A percentile compares a stretch with the other conserved stretches of the same genome.
Evolutionary conservation across 2,797 vertebrate genomes (phyloP).

Genomic region (Pangasius krempfi): DNA sequence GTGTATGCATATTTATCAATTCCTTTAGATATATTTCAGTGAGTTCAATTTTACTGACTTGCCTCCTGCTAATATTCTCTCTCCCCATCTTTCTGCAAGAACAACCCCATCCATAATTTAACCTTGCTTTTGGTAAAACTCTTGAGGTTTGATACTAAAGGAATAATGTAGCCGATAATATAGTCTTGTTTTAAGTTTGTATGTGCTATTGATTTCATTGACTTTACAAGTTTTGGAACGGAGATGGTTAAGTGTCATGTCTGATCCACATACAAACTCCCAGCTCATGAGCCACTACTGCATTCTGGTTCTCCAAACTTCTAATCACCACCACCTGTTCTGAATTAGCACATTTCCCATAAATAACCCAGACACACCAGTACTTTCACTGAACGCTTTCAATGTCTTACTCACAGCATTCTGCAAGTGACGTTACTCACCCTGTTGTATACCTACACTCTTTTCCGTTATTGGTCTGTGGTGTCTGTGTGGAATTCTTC

Average conservation of each 20-base stretch:
- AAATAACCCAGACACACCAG: conserved; percentile 1
- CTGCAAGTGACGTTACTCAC: background rate
- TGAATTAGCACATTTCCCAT: conserved; percentile 11
- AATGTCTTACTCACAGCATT: background rate
- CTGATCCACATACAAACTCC: background rate
- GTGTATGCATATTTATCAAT: conserved; percentile 38
- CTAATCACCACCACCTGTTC: conserved; percentile 19
- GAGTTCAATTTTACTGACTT: conserved; percentile 15
- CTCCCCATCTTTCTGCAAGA: conserved; percentile 3
- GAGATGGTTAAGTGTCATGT: background rate
- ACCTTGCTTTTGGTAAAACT: background rate
- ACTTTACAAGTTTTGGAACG: background rate
- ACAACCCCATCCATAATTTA: background rate
- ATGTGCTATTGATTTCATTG: background rate
- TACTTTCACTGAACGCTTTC: background rate
- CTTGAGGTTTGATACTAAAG: background rate
- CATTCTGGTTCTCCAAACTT: background rate
- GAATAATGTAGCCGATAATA: background rate
- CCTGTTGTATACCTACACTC: background rate
- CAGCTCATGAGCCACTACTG: background rate
- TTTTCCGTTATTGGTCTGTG: background rate
- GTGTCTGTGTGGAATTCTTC: background rate
- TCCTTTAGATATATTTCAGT: conserved; percentile 39
- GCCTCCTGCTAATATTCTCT: background rate
- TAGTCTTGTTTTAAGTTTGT: background rate